Conservation (phyloP, 2,797 vertebrate species). For the Australoheros facetus region DNA sequence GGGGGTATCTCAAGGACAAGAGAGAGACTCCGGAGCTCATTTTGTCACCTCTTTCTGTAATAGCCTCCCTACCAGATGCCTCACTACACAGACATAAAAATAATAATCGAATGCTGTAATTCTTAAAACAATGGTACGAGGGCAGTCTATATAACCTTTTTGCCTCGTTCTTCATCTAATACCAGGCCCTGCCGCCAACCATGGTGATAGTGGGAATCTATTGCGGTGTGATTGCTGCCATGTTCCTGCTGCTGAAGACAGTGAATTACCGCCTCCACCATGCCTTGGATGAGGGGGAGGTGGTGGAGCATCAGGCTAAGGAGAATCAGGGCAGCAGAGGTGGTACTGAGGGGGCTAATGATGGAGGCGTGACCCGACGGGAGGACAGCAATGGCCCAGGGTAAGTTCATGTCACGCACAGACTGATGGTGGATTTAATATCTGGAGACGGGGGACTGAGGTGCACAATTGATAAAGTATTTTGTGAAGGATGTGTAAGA, state of each 20-base stretch:
- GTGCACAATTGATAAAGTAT: constrained; percentile 10
- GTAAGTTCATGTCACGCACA: constrained; percentile 75
- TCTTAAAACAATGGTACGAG: background rate
- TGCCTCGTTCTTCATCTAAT: background rate
- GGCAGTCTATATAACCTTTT: background rate
- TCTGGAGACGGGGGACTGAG: background rate
- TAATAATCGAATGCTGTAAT: background rate
- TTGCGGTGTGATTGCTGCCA: constrained; percentile 93
- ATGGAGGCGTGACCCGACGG: constrained; percentile 81
- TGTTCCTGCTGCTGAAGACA: constrained; percentile 95
- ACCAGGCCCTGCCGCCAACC: constrained; percentile 94
- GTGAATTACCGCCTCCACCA: constrained; percentile 97
- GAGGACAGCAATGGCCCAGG: constrained; percentile 95
- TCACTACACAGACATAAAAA: background rate
- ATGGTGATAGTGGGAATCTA: constrained; percentile 98
- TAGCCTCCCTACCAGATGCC: background rate
- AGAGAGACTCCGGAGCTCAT: constrained; percentile 16
- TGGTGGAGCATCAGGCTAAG: constrained; percentile 90
- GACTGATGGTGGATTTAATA: constrained; percentile 1
- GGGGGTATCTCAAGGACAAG: constrained; percentile 43
- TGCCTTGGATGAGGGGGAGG: constrained; percentile 96
- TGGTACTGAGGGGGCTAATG: constrained; percentile 83
- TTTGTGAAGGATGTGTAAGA: background rate
- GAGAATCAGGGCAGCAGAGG: constrained; percentile 83
- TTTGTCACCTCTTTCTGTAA: background rate